A percentile compares a stretch with the other conserved stretches of the same genome.
These are phyloP conservation scores for Sorex fumeus DNA, from an alignment of 2,113 vertebrate species.

Conservation along the genomic window DNA sequence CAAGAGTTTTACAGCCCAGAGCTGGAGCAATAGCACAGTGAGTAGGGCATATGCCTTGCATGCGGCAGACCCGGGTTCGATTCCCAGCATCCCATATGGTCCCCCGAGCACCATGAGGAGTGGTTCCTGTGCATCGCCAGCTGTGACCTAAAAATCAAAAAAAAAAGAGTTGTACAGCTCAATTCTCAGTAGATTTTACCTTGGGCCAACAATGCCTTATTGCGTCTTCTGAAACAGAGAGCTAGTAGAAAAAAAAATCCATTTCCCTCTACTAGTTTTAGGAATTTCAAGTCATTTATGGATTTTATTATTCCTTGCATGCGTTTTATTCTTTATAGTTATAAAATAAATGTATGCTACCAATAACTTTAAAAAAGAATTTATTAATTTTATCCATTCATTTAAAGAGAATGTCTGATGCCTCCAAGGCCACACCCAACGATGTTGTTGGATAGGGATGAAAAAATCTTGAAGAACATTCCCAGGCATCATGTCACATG, in stretches of 20 bases:
- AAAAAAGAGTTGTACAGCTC: no score
- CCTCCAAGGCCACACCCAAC: conserved; percentile 1
- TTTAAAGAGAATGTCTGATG: conserved; percentile 1
- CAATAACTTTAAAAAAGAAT: conserved; percentile 45
- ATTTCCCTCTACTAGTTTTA: background rate
- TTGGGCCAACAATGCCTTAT: no score
- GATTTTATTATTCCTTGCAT: background rate
- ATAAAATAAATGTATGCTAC: background rate
- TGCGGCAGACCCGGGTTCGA: no score
- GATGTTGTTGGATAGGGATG: background rate
- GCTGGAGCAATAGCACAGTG: no score
- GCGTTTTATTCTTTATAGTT: background rate
- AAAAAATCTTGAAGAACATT: background rate
- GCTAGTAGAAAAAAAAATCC: background rate
- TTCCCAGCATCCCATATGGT: no score
- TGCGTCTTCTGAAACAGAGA: background rate
- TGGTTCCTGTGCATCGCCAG: no score
- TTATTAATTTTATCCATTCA: conserved; percentile 43
- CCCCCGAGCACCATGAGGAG: no score
- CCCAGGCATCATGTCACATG: background rate
- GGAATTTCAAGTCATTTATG: background rate
- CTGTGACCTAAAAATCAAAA: no score
- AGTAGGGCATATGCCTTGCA: no score
- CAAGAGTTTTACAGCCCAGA: no score
- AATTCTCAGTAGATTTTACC: no score